Base-by-base conservation (phyloP, 2,888 invertebrate genomes). In the Octodonta nipae region DNA sequence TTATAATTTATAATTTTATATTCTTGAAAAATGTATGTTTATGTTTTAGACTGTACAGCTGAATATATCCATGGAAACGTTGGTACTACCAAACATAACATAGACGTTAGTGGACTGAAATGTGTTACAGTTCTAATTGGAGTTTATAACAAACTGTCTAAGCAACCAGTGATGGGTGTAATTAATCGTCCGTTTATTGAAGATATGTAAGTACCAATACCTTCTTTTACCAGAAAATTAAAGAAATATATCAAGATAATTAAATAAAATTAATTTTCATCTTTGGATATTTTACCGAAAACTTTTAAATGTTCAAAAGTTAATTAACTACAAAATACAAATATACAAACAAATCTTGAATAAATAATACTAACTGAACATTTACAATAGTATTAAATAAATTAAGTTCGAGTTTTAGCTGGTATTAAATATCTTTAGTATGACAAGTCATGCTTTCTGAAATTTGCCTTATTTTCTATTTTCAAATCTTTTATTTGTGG, bases 81-180 rank as follows among this genome's bases (percentile, higher is more conserved):
- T 15, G 68, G 71, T 26, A 61, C 66, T 44, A 20, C 26, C 14
- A 66, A 67, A 30, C 70, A 70, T 6, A 71, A 72, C 35, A 66
- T 82, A 29, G 67, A 70, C 33, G 58, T 67, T 13, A 69, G 67
- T 26, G 91, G 92, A 3, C 66, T 93, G 17, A 74, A 76, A 44
- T 91, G 89, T 67, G 91, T 89, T 3, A 86, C 89, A 2, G 84
- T 93, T 4, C 68, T 93, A 20, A 83, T 93, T 51, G 92, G 92
- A 13, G 85, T 77, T 8, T 92, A 80, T 56, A 64, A 77, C 40
- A 69, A 70, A 45, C 63, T 64, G 7, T 77, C 77, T 5, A 88
- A 88, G 3, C 58, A 71, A 38, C 87, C 92, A 3, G 56, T 91
- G 13, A 65, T 84, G 28, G 92, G 93, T 7, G 78, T 92, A 6